Conservation (phyloP, 2,888 invertebrate species). For the Scelioninae gen. 1 region DNA sequence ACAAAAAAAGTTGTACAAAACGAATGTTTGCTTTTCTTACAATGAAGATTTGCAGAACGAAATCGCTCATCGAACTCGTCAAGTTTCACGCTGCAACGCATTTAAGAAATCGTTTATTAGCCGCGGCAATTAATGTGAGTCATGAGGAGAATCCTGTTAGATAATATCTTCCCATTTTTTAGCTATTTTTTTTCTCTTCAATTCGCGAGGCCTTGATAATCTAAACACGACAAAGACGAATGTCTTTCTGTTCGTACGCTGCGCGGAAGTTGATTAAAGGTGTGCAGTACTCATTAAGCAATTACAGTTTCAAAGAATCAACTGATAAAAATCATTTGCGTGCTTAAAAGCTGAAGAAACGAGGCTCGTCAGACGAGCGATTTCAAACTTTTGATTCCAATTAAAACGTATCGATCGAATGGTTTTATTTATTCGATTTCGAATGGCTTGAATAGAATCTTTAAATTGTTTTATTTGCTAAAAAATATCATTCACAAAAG, state of each 20-base stretch:
- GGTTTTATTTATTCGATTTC: not conserved
- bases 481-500: too few species aligned
- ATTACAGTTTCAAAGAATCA: slow-evolving; percentile 68
- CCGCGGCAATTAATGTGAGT: slow-evolving; percentile 51
- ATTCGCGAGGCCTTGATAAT: slow-evolving; percentile 54
- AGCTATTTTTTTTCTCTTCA: slow-evolving; percentile 31
- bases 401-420: slow-evolving; percentile 12
- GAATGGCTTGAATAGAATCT: not conserved
- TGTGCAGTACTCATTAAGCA: slow-evolving; percentile 65
- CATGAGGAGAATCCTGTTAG: slow-evolving; percentile 52
- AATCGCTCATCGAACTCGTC: not conserved
- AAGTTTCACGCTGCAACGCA: slow-evolving; percentile 13
- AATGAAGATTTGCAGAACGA: not conserved
- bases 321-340: slow-evolving; percentile 68
- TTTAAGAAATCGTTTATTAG: slow-evolving; percentile 35
- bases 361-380: not conserved
- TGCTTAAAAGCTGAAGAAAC: slow-evolving; percentile 48
- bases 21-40: not conserved
- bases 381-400: slow-evolving; percentile 24
- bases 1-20: too few species aligned
- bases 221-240: slow-evolving; percentile 69
- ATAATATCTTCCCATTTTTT: slow-evolving; percentile 58
- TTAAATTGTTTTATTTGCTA: too few species aligned
- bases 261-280: slow-evolving; percentile 70
- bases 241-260: slow-evolving; percentile 46